A percentile compares a stretch with the other conserved stretches of the same genome.
Evolutionary conservation across 2,797 vertebrate species (phyloP).

Genomic region (Pseudopleuronectes americanus): DNA sequence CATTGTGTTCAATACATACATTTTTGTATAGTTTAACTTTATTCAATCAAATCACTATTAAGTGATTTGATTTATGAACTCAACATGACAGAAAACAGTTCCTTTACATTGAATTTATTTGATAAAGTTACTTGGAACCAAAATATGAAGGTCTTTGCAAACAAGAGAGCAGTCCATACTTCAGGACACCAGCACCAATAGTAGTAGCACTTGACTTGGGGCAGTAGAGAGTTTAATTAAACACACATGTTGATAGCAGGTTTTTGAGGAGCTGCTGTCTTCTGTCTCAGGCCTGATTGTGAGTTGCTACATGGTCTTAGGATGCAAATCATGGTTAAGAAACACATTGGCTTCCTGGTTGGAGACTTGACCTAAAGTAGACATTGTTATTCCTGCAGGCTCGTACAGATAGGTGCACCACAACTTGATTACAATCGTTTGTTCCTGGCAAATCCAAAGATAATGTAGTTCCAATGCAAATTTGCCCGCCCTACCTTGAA

Average conservation of each 20-base stretch:
- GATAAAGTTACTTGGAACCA: too few species aligned
- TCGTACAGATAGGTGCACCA: slow-evolving; percentile 10
- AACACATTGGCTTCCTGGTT: background rate
- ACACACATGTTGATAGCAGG: background rate
- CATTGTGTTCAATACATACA: too few species aligned
- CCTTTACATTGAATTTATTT: too few species aligned
- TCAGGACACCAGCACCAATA: background rate
- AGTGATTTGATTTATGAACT: too few species aligned
- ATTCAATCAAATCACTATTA: too few species aligned
- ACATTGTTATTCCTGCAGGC: slow-evolving; percentile 16
- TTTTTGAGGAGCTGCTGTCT: background rate
- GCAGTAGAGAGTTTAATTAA: background rate
- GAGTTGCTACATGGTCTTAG: background rate
- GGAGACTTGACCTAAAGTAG: background rate
- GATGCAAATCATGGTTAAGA: background rate
- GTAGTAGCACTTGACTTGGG: too few species aligned
- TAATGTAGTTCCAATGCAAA: slow-evolving; percentile 29
- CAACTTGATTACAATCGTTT: slow-evolving; percentile 28
- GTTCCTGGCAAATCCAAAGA: slow-evolving; percentile 13
- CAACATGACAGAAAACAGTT: too few species aligned
- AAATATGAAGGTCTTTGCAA: too few species aligned
- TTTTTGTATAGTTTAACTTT: too few species aligned
- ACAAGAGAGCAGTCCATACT: too few species aligned
- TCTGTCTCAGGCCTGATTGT: background rate
- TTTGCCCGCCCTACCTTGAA: slow-evolving; percentile 6